A percentile compares a stretch with the other conserved stretches of the same genome.
phyloP scores from a whole-genome alignment of 2,888 invertebrate genomes.

The Pteria penguin region DNA sequence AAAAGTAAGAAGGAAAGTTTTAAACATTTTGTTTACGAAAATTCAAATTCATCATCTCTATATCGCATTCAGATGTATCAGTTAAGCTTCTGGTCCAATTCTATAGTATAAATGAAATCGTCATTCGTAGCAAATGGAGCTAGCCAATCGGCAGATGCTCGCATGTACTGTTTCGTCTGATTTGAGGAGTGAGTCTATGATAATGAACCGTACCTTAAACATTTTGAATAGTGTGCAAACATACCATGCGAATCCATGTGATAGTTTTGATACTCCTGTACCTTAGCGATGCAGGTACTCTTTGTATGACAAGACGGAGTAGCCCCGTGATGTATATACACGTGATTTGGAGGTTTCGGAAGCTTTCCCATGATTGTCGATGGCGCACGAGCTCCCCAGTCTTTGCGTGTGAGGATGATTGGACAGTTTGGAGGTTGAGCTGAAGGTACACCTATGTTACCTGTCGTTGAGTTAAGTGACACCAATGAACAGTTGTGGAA shows the following conservation, averaged over 20 bases:
- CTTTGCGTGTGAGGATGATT: constrained; percentile 48
- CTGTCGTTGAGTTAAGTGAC: background rate
- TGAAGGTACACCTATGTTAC: background rate
- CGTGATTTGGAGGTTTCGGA: constrained; percentile 50
- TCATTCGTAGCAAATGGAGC: too few relatives aligned
- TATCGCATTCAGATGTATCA: too few relatives aligned
- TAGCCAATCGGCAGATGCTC: too few relatives aligned
- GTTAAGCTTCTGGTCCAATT: too few relatives aligned
- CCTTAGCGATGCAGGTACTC: constrained; percentile 37
- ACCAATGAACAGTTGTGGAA: constrained; percentile 3
- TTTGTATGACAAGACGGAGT: constrained; percentile 75
- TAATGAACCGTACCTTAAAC: too few relatives aligned
- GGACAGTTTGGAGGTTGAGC: constrained; percentile 41
- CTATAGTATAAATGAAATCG: too few relatives aligned
- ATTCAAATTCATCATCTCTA: too few relatives aligned
- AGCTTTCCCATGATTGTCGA: constrained; percentile 41
- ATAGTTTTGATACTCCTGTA: constrained; percentile 57
- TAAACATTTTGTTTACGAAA: too few relatives aligned
- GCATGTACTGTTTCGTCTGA: too few relatives aligned
- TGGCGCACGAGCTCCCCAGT: constrained; percentile 58
- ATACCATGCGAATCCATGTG: constrained; percentile 63
- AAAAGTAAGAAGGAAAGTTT: too few relatives aligned
- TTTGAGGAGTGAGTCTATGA: too few relatives aligned
- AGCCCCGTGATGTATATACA: constrained; percentile 80
- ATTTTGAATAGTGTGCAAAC: too few relatives aligned